A percentile compares a stretch with the other conserved stretches of the same genome.
Conservation (phyloP, 2,888 invertebrate genomes). For the Zeuzera pyrina region DNA sequence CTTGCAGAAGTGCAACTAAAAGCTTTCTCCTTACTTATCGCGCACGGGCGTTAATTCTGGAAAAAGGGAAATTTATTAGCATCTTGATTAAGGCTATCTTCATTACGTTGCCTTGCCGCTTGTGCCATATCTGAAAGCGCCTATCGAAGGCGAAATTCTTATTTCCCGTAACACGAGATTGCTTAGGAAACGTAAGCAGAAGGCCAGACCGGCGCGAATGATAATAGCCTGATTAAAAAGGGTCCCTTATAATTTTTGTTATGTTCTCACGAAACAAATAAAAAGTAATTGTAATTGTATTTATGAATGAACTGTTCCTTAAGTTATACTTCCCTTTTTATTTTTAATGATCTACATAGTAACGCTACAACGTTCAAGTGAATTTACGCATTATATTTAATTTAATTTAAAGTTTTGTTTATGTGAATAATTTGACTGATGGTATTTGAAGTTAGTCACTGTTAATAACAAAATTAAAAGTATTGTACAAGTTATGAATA, state of each 20-base stretch:
- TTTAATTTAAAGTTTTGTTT: too few species aligned
- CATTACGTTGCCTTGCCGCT: conserved; percentile 14
- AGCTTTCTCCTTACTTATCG: conserved; percentile 2
- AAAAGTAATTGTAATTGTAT: too few species aligned
- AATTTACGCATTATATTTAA: too few species aligned
- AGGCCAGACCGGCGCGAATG: conserved; percentile 41
- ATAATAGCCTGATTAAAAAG: conserved; percentile 60
- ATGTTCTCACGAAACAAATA: conserved; percentile 19
- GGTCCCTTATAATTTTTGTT: conserved; percentile 37
- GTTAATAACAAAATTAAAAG: too few species aligned
- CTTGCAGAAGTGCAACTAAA: conserved; percentile 1
- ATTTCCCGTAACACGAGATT: conserved; percentile 2
- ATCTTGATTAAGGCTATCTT: conserved; percentile 45
- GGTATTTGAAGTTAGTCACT: too few species aligned
- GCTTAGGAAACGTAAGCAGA: conserved; percentile 25
- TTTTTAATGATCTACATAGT: too few species aligned
- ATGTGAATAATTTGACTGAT: too few species aligned
- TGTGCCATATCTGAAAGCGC: conserved; percentile 4
- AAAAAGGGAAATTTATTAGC: conserved; percentile 36
- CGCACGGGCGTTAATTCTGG: conserved; percentile 1
- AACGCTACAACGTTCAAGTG: too few species aligned
- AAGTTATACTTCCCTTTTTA: too few species aligned
- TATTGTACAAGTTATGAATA: too few species aligned
- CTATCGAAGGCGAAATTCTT: conserved; percentile 22
- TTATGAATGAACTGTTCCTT: too few species aligned